Evolutionary conservation across 2,888 invertebrate genomes (phyloP).

Genomic region (Thalpophila matura): DNA sequence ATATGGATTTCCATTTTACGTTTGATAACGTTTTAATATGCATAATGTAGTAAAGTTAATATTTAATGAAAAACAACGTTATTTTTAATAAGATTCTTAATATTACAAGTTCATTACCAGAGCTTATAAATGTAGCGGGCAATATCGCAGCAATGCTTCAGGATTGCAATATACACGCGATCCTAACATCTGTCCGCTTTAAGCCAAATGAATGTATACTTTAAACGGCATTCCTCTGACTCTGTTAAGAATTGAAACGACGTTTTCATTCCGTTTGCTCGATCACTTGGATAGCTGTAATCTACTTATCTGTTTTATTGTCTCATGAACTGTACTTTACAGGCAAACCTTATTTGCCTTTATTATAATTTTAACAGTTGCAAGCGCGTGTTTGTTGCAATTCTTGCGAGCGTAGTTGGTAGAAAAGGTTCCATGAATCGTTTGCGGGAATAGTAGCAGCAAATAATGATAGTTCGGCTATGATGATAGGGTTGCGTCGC

Average conservation of each 20-base stretch:
- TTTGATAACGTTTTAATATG: slow-evolving; percentile 45
- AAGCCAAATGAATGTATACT: slow-evolving; percentile 72
- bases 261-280: slow-evolving; percentile 65
- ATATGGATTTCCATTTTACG: slow-evolving; percentile 40
- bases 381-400: slow-evolving; percentile 39
- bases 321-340: slow-evolving; percentile 36
- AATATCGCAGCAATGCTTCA: slow-evolving; percentile 67
- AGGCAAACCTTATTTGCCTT: slow-evolving; percentile 36
- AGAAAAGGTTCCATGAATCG: slow-evolving; percentile 66
- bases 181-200: slow-evolving; percentile 77
- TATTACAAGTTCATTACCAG: slow-evolving; percentile 69
- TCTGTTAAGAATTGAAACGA: slow-evolving; percentile 66
- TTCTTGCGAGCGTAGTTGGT: slow-evolving; percentile 56
- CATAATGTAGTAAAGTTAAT: slow-evolving; percentile 47
- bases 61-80: slow-evolving; percentile 59
- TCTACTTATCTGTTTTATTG: slow-evolving; percentile 65
- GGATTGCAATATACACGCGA: slow-evolving; percentile 75
- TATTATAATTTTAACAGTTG: slow-evolving; percentile 24
- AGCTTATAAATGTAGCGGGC: slow-evolving; percentile 65
- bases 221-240: slow-evolving; percentile 68
- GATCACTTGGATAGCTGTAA: slow-evolving; percentile 61
- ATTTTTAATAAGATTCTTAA: slow-evolving; percentile 61
- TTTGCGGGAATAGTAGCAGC: slow-evolving; percentile 69
- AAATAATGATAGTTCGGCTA: slow-evolving; percentile 73
- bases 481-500: slow-evolving; percentile 72